These are phyloP conservation scores for Drosophila subpulchrella DNA, from an alignment of 1,140 invertebrate species.

Conservation along the genomic window DNA sequence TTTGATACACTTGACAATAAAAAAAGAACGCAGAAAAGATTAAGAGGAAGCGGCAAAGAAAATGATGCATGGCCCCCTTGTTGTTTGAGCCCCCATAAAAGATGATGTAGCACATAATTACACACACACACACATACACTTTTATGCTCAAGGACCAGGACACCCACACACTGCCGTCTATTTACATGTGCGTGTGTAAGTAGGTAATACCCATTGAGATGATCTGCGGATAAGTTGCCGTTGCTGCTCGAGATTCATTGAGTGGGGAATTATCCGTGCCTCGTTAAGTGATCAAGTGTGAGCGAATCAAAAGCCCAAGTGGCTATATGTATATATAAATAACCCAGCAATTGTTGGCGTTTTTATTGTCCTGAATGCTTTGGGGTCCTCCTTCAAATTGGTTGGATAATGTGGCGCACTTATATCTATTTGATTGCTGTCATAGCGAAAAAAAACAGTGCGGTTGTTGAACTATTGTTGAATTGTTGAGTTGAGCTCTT, in stretches of 20 bases:
- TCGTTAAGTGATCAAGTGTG: slow-evolving; percentile 49
- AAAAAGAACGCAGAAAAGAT: slow-evolving; percentile 47
- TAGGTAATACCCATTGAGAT: slow-evolving; percentile 53
- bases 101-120: slow-evolving; percentile 82
- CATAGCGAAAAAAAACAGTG: background rate
- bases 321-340: slow-evolving; percentile 37
- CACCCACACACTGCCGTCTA: slow-evolving; percentile 9
- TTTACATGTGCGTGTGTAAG: slow-evolving; percentile 35
- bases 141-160: background rate
- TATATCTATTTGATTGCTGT: slow-evolving; percentile 8
- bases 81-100: slow-evolving; percentile 60
- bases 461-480: slow-evolving; percentile 14
- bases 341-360: slow-evolving; percentile 19
- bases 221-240: slow-evolving; percentile 51
- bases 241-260: slow-evolving; percentile 29
- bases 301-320: slow-evolving; percentile 27
- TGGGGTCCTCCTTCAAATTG: background rate
- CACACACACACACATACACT: slow-evolving; percentile 16
- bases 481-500: background rate
- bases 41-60: slow-evolving; percentile 35
- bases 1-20: slow-evolving; percentile 77
- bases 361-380: background rate
- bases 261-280: slow-evolving; percentile 46
- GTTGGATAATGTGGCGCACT: background rate
- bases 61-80: slow-evolving; percentile 58